These are phyloP conservation scores for Callyntrura sp. DNA, from an alignment of 2,888 invertebrate genomes.

Conservation along the genomic window DNA sequence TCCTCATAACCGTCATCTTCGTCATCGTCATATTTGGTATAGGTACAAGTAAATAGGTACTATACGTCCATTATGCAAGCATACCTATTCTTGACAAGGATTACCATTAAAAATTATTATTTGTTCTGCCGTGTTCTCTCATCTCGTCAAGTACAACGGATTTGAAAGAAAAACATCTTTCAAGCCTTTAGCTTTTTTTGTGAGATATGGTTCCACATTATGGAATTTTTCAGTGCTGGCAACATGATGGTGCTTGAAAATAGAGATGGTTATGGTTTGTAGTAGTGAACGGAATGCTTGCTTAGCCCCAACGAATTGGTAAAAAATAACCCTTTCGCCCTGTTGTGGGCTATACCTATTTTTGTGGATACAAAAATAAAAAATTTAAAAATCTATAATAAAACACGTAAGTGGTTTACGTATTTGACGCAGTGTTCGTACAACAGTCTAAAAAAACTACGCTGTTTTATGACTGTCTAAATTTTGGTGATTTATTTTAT, in stretches of 20 bases:
- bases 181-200: conserved; percentile 62
- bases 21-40: neutral
- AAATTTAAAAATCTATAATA: conserved; percentile 45
- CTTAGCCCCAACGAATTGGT: conserved; percentile 46
- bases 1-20: conserved; percentile 24
- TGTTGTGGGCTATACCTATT: neutral
- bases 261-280: conserved; percentile 54
- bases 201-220: conserved; percentile 63
- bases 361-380: conserved; percentile 33
- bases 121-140: conserved; percentile 70
- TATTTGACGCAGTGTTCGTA: neutral
- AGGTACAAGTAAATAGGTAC: neutral
- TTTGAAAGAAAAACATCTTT: conserved; percentile 74
- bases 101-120: conserved; percentile 78
- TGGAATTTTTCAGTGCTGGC: conserved; percentile 52
- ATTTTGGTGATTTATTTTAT: conserved; percentile 71
- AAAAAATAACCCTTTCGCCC: conserved; percentile 64
- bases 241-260: conserved; percentile 51
- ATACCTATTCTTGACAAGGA: conserved; percentile 69
- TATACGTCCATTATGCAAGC: conserved; percentile 44
- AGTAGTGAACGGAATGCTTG: conserved; percentile 53
- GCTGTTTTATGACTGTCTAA: conserved; percentile 73
- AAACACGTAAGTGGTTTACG: neutral
- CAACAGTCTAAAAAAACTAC: conserved; percentile 28
- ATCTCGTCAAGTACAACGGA: conserved; percentile 59